Conservation (phyloP, 2,797 vertebrate species). For the Galagoides demidoff region DNA sequence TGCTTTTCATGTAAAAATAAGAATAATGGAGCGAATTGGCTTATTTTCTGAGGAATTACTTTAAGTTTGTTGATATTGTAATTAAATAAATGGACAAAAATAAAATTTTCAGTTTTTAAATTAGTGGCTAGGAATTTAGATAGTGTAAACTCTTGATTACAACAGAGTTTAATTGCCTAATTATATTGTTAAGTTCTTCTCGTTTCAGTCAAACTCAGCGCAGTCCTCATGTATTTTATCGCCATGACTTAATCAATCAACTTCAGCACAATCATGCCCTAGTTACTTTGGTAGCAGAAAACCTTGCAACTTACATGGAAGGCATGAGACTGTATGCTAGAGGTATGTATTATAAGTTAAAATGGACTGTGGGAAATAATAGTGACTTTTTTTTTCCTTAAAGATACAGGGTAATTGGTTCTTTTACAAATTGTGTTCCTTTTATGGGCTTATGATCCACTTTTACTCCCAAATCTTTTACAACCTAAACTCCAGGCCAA, state of each 20-base stretch:
- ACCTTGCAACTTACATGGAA: conserved; percentile 99
- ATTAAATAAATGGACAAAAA: conserved; percentile 25
- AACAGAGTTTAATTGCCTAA: conserved; percentile 80
- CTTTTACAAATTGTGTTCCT: neutral
- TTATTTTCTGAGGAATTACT: conserved; percentile 10
- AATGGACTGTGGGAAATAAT: conserved; percentile 27
- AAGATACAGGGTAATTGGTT: neutral
- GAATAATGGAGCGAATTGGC: neutral
- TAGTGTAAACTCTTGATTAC: conserved; percentile 62
- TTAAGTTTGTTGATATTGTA: conserved; percentile 39
- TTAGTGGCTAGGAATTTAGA: conserved; percentile 62
- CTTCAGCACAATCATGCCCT: conserved; percentile 99
- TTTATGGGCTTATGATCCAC: neutral
- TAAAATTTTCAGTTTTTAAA: conserved; percentile 42
- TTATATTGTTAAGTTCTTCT: conserved; percentile 82
- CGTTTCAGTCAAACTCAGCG: conserved; percentile 97
- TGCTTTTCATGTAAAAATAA: conserved; percentile 40
- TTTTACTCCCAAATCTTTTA: conserved; percentile 9
- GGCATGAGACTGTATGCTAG: conserved; percentile 98
- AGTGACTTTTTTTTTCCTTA: neutral
- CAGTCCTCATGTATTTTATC: conserved; percentile 99
- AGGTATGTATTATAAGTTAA: conserved; percentile 88
- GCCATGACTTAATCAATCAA: conserved; percentile 99
- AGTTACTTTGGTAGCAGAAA: conserved; percentile 98
- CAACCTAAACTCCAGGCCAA: neutral